Base-by-base conservation (phyloP, 2,113 vertebrate species). In the Daphoenositta chrysoptera region DNA sequence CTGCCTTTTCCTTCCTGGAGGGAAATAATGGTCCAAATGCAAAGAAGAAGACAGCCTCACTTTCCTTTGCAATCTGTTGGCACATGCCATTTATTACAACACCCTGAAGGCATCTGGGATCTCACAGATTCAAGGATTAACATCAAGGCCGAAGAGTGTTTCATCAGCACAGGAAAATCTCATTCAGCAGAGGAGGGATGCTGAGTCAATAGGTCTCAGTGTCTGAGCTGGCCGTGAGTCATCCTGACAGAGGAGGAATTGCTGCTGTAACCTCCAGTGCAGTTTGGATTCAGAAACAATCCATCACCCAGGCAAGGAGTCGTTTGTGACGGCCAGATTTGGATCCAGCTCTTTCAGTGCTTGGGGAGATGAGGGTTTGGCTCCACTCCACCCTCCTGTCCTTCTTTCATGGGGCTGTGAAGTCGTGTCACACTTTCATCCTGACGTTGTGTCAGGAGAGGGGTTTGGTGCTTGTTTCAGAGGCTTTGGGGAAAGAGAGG, bases 121-220 rank as follows among this genome's bases (percentile, higher is more conserved):
- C 56, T 75, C 77, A 63, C 40, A 39, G 9, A 47, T 37, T 22
- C 51, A 10, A 30, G 44, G 70, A 18, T 61, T n/a, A 50, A 12
- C 72, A 35, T 54, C 47, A 31, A 68, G 58, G 64, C 56, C 47
- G 9, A 42, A 17, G 18, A 42, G 28, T 8, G 27, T 75, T 77
- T 39, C 56, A 71, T 56, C 80, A 81, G 72, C 83, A 56, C 35
- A 13, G 30, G 26, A 28, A 58, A 69, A 14, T 56, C 44, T n/a
- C 57, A 3, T 26, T 57, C 57, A 63, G 82, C 50, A 66, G 66
- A 15, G 47, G 50, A 50, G 50, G 35, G 75, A 31, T 68, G 83
- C 93, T 89, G 94, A 92, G 88, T 78, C 93, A 81, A 28, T 23
- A 51, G 84, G 72, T 83, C 13, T 94, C 76, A 75, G n/a, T 30